Evolutionary conservation across 1,140 invertebrate species (phyloP), one percentile per base, ranked within the genome.

Genomic region (Mycetomoellerius zeteki): DNA sequence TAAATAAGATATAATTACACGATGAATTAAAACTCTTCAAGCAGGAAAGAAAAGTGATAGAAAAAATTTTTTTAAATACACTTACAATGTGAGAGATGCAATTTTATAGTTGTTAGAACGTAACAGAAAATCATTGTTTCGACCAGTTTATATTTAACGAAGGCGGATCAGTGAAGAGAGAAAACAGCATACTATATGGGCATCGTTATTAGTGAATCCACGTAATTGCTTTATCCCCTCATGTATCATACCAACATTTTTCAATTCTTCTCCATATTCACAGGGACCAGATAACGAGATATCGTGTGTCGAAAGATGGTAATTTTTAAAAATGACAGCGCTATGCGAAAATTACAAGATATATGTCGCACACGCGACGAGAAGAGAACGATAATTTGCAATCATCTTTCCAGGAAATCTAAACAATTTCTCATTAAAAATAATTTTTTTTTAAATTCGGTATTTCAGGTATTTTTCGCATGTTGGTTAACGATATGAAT

Each of bases 211-310:
- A 88, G 72, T 71, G 67, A 82, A 82, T 69, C 62, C 62, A 14
- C 47, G 54, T 91, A 91, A 90, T 90, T 91, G 67, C 86, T 91
- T 90, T 69, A 88, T 71, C 90, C 76, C 75, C 72, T 73, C 78
- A 37, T 60, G 47, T 21, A 58, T 47, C 33, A 14, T 73, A 75
- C 37, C 69, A 37, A 30, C 80, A 47, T 87, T 37, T 87, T 71
- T 73, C 67, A 27, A 85, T 80, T 69, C 33, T 73, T 47, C 82
- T 60, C 50, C 58, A 85, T 43, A 43, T 65, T 43, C 73, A 12
- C 47, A n/a, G 62, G 73, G 10, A 78, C 58, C 27, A 65, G 73
- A 76, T 85, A 78, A 85, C 73, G 58, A 78, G 60, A 43, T 86
- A 84, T 86, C 76, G 21, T 21, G 58, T 69, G 64, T 81, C 62